Percentiles rank a stretch among this genome's conserved stretches.
phyloP scores from a whole-genome alignment of 2,797 vertebrate genomes.

The Poecilia wingei region DNA sequence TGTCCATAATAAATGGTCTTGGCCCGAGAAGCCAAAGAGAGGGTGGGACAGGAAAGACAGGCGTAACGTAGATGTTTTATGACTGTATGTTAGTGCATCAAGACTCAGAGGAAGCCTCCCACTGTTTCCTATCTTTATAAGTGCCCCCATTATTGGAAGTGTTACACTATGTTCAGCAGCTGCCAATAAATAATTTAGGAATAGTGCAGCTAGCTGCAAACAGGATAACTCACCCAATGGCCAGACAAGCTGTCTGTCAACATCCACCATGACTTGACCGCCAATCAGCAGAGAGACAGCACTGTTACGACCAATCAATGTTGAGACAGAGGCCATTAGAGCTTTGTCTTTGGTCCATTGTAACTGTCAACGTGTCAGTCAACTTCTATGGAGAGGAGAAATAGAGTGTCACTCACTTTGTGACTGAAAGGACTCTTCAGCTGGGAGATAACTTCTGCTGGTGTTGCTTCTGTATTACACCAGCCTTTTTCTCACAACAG shows the following conservation, averaged over 20 bases:
- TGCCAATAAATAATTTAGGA: slow-evolving; percentile 72
- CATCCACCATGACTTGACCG: slow-evolving; percentile 45
- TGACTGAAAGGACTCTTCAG: slow-evolving; percentile 41
- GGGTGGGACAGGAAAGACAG: slow-evolving; percentile 57
- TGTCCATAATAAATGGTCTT: slow-evolving; percentile 68
- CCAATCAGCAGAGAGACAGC: slow-evolving; percentile 56
- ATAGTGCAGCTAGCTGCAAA: slow-evolving; percentile 34
- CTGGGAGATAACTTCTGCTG: slow-evolving; percentile 41
- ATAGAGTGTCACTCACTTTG: slow-evolving; percentile 62
- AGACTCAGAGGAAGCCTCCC: slow-evolving; percentile 62
- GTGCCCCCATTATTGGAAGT: slow-evolving; percentile 66
- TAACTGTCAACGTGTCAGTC: slow-evolving; percentile 63
- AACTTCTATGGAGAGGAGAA: slow-evolving; percentile 39
- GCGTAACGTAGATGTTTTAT: slow-evolving; percentile 74
- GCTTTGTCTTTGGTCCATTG: slow-evolving; percentile 47
- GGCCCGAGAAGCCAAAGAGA: slow-evolving; percentile 38
- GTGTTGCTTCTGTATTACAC: slow-evolving; percentile 28
- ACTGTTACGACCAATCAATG: slow-evolving; percentile 64
- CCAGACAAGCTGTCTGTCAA: slow-evolving; percentile 60
- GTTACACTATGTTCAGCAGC: slow-evolving; percentile 25
- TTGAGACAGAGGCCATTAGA: slow-evolving; percentile 51
- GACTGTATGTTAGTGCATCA: slow-evolving; percentile 67
- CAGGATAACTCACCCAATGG: slow-evolving; percentile 43
- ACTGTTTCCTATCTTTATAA: slow-evolving; percentile 68
- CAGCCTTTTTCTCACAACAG: slow-evolving; percentile 36